Percentiles rank a stretch among this genome's conserved stretches.
These are phyloP conservation scores for Anarrhichthys ocellatus DNA, from an alignment of 2,113 vertebrate genomes.

Conservation along the genomic window DNA sequence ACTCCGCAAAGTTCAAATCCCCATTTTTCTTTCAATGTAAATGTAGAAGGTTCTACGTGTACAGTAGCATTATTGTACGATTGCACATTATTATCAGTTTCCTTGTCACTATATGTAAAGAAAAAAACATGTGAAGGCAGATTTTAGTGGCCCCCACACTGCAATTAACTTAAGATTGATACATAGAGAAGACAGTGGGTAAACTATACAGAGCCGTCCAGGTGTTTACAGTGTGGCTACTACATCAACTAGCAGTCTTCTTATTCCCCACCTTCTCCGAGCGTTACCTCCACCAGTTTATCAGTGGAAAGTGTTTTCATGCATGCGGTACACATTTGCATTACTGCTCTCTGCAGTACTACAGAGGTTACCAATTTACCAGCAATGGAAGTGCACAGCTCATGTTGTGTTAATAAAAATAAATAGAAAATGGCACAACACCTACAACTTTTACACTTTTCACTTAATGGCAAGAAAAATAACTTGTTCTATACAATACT, in stretches of 20 bases:
- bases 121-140: background rate
- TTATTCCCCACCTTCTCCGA: background rate
- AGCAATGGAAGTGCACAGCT: background rate
- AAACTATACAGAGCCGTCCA: no score
- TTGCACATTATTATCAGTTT: background rate
- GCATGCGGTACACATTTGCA: background rate
- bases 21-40: background rate
- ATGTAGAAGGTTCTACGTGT: background rate
- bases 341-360: background rate
- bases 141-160: background rate
- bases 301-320: background rate
- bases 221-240: no score
- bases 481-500: background rate
- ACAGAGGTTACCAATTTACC: background rate
- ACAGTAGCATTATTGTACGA: background rate
- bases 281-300: background rate
- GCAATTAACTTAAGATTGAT: background rate
- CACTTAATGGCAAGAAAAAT: background rate
- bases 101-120: background rate
- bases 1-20: slow-evolving; percentile 13
- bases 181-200: no score
- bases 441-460: background rate
- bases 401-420: background rate
- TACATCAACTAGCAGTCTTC: background rate
- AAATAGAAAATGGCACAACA: background rate